Conservation (phyloP, 2,888 invertebrate genomes). For the Drosophila dives region DNA sequence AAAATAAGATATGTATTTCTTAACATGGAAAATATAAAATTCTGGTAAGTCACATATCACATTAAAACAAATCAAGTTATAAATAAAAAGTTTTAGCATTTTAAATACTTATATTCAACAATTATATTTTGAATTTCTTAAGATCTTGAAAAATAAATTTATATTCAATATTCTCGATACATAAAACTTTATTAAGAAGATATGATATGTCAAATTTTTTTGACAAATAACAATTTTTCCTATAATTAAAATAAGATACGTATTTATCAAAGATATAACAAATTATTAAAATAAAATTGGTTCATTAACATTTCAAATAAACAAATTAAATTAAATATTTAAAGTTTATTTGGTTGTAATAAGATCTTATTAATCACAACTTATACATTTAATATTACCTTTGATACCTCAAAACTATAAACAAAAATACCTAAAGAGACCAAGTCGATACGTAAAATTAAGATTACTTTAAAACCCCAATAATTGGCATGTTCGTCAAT, state of each 20-base stretch:
- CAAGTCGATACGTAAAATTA: background rate
- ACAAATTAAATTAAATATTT: background rate
- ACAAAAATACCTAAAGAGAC: background rate
- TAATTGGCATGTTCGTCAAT: background rate
- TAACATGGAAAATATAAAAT: background rate
- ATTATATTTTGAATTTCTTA: background rate
- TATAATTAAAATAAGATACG: background rate
- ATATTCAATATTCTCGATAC: background rate
- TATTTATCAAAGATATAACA: too few relatives aligned
- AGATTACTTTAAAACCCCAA: slow-evolving; percentile 6
- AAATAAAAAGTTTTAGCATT: background rate
- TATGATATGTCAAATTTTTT: background rate
- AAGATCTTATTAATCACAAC: too few relatives aligned
- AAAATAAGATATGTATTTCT: background rate
- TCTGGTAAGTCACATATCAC: background rate
- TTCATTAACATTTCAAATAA: too few relatives aligned
- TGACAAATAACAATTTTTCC: background rate
- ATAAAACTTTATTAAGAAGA: background rate
- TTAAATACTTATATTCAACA: background rate
- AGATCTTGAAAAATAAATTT: background rate
- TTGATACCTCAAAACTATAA: background rate
- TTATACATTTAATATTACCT: background rate
- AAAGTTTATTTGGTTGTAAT: background rate
- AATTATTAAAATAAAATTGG: too few relatives aligned
- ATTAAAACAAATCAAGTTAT: background rate